A percentile compares a stretch with the other conserved stretches of the same genome.
Conservation (phyloP, 2,888 invertebrate genomes). For the Mylabris sibirica region DNA sequence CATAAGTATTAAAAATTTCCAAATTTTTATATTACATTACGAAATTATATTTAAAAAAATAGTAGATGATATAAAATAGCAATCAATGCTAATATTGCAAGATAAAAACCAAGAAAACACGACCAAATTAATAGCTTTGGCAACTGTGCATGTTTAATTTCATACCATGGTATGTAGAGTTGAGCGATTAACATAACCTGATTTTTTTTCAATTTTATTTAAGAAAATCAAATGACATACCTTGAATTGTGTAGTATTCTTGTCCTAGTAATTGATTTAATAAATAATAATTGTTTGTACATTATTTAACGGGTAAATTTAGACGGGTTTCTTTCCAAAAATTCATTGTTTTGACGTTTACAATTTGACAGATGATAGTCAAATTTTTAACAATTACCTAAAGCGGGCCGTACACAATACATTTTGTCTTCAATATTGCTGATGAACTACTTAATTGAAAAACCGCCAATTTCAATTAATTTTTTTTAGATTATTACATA, state of each 20-base stretch:
- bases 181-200: conserved; percentile 23
- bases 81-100: too few relatives aligned
- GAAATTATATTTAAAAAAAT: too few relatives aligned
- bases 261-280: background rate
- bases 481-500: too few relatives aligned
- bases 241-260: background rate
- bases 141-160: too few relatives aligned
- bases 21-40: too few relatives aligned
- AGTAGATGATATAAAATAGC: too few relatives aligned
- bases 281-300: background rate
- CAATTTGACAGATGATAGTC: background rate
- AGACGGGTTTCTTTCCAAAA: background rate
- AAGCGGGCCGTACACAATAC: background rate
- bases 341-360: background rate
- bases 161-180: too few relatives aligned
- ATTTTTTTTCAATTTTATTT: conserved; percentile 17
- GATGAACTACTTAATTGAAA: too few relatives aligned
- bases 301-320: background rate
- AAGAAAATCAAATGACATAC: conserved; percentile 19
- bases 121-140: too few relatives aligned
- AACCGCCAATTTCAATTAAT: too few relatives aligned
- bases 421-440: background rate
- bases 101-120: too few relatives aligned
- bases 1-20: too few relatives aligned
- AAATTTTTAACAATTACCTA: background rate